Evolutionary conservation across 1,140 invertebrate genomes (phyloP).

Genomic region (Sycobia sp.): DNA sequence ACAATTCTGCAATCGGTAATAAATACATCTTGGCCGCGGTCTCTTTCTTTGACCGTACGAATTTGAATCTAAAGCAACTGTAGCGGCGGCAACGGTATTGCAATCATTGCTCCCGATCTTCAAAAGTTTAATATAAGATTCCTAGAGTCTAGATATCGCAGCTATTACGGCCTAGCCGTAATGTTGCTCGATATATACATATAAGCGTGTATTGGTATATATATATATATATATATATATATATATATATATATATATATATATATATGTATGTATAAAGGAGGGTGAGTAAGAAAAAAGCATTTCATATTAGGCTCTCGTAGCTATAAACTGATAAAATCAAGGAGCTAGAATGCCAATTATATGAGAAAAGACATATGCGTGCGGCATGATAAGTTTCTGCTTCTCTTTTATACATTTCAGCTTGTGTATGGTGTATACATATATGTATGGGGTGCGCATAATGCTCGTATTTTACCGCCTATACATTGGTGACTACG

Average conservation of each 20-base stretch:
- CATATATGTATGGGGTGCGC: too few relatives aligned
- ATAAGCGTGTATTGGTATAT: too few relatives aligned
- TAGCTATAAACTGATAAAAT: constrained; percentile 24
- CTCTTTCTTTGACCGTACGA: not conserved
- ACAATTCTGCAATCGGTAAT: constrained; percentile 13
- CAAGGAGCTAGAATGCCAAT: constrained; percentile 23
- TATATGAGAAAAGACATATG: constrained; percentile 22
- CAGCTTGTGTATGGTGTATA: too few relatives aligned
- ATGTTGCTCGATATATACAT: not conserved
- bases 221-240: too few relatives aligned
- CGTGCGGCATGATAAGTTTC: constrained; percentile 15
- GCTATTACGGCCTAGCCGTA: not conserved
- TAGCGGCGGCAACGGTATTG: too few relatives aligned
- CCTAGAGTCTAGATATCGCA: constrained; percentile 5
- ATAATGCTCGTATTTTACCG: too few relatives aligned
- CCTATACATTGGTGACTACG: too few relatives aligned
- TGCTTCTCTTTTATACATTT: too few relatives aligned
- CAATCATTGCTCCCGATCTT: constrained; percentile 22
- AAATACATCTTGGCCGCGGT: constrained; percentile 4
- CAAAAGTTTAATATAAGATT: constrained; percentile 10
- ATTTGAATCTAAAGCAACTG: constrained; percentile 6
- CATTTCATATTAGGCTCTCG: too few relatives aligned
- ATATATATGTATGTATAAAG: too few relatives aligned
- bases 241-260: too few relatives aligned
- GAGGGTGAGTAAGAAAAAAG: too few relatives aligned